Evolutionary conservation across 1,140 invertebrate species (phyloP).

Genomic region (Atta cephalotes): DNA sequence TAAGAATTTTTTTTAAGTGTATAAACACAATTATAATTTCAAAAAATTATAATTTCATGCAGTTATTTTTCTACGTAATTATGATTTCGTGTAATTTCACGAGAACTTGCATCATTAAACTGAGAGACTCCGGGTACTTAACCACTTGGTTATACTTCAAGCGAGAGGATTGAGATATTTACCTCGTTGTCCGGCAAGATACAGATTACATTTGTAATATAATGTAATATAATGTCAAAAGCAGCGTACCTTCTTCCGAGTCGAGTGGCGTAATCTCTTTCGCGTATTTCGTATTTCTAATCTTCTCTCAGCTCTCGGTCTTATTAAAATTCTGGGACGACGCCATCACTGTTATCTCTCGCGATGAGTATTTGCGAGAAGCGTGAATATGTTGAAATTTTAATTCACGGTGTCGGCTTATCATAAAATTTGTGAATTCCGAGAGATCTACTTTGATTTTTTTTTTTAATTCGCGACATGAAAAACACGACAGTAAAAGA

Average conservation of each 20-base stretch:
- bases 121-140: background rate
- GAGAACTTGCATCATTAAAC: background rate
- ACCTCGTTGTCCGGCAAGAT: conserved; percentile 15
- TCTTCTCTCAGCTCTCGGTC: conserved; percentile 37
- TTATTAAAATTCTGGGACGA: conserved; percentile 57
- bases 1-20: background rate
- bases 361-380: conserved; percentile 46
- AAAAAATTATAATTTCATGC: background rate
- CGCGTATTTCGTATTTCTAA: conserved; percentile 41
- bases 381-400: conserved; percentile 57
- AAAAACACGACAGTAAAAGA: background rate
- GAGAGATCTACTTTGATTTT: background rate
- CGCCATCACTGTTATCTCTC: conserved; percentile 29
- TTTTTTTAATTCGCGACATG: background rate
- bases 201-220: conserved; percentile 11
- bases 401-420: conserved; percentile 52
- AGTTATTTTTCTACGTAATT: background rate
- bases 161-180: conserved; percentile 13
- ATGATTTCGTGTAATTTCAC: background rate
- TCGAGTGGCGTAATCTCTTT: conserved; percentile 39
- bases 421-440: conserved; percentile 26
- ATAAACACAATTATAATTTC: background rate
- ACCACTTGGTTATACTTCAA: background rate
- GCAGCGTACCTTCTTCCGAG: background rate
- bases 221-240: background rate